Base-by-base conservation (phyloP, 1,140 invertebrate genomes). In the Drosophila pachea region DNA sequence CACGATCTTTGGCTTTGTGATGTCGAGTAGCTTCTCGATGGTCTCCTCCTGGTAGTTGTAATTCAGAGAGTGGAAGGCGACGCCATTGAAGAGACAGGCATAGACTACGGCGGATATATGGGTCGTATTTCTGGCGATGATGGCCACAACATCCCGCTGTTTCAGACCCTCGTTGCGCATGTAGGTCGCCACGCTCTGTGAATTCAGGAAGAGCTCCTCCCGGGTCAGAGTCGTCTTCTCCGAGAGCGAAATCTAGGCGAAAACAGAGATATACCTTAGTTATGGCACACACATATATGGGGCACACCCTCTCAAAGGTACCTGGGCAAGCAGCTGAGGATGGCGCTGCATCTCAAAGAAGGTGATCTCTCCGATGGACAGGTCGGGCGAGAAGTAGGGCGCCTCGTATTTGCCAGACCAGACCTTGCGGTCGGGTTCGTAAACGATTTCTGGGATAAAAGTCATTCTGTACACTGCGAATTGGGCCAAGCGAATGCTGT, bases 1-100 rank as follows among this genome's bases (percentile, higher is more conserved):
- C n/a, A 78, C 63, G 5, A 77, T 7, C n/a, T 63, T 66, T 2
- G 78, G 78, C 45, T 76, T 50, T 4, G 75, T 78, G 4, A 70
- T 50, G 0, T 31, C 36, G 31, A 66, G 72, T 6, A 78, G 68
- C 32, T 68, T 50, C 16, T 48, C 50, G 2, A 67, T 61, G 38
- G 62, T 73, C 7, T n/a, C 22, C 47, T 45, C 31, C 3, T 35
- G 38, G 47, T 62, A 59, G 29, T 54, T 63, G 0, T 50, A 35
- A 11, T 68, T 66, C 2, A 75, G 48, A 1, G 43, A 32, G 8
- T 71, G 68, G 29, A 68, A 63, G 31, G 68, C 53, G 0, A 62
- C 32, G n/a, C 73, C 73, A 33, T 71, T 72, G 43, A 75, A 72
- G 9, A 72, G 48, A 12, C 68, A 75, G 7, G 38, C 73, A 38